phyloP scores from a whole-genome alignment of 2,888 invertebrate species.

The Ophioninae sp. region DNA sequence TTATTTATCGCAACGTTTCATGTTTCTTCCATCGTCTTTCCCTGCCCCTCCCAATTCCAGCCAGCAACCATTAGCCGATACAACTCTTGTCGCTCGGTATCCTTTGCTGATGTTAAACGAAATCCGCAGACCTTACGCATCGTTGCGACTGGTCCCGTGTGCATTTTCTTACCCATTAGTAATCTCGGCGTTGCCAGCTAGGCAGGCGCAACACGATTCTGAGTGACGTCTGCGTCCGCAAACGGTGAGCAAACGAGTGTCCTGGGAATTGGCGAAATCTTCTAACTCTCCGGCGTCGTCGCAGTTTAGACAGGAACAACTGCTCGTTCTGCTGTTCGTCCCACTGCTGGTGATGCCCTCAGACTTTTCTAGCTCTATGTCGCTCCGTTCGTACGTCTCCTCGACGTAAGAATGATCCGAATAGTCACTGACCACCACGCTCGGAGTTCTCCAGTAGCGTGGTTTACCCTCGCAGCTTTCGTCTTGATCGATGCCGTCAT shows the following conservation, averaged over 20 bases:
- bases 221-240: conserved; percentile 77
- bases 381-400: conserved; percentile 75
- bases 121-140: not conserved
- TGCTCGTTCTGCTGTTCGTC: conserved; percentile 75
- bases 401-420: conserved; percentile 85
- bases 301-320: conserved; percentile 78
- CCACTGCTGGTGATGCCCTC: conserved; percentile 70
- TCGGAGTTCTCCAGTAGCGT: conserved; percentile 89
- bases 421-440: conserved; percentile 93
- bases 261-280: conserved; percentile 66
- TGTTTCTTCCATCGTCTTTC: too few species aligned
- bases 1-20: too few species aligned
- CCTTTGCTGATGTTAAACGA: not conserved
- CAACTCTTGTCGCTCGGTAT: not conserved
- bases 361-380: conserved; percentile 76
- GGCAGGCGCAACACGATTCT: conserved; percentile 76
- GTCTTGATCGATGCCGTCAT: conserved; percentile 73
- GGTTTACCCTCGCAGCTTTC: conserved; percentile 73
- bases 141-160: not conserved
- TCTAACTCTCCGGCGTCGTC: conserved; percentile 73
- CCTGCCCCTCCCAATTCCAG: too few species aligned
- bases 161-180: conserved; percentile 57
- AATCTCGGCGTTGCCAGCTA: conserved; percentile 66
- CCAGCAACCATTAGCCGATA: not conserved
- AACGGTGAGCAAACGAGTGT: conserved; percentile 70